Conservation (phyloP, 2,888 invertebrate species). For the Acanthosepion lycidas region DNA sequence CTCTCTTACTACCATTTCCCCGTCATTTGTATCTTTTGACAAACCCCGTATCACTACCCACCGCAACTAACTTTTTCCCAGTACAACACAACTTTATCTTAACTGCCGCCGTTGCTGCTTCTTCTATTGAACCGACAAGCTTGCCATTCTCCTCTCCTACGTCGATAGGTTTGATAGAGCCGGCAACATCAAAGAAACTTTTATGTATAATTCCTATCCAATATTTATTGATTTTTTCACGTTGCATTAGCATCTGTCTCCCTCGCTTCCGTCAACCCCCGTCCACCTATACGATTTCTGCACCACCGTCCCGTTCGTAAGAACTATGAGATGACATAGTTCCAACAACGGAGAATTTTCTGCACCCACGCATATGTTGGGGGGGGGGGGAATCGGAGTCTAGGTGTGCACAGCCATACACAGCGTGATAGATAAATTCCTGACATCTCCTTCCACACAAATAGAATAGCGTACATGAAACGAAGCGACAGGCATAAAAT, state of each 20-base stretch:
- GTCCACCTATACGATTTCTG: neutral
- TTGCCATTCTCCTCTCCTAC: neutral
- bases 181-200: constrained; percentile 6
- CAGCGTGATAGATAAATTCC: neutral
- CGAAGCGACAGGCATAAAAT: neutral
- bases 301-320: neutral
- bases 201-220: constrained; percentile 33
- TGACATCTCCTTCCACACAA: neutral
- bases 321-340: constrained; percentile 33
- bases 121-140: neutral
- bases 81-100: neutral
- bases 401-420: neutral
- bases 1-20: too few relatives aligned
- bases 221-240: constrained; percentile 22
- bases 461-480: neutral
- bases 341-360: neutral
- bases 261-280: neutral
- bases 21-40: neutral
- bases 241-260: constrained; percentile 20
- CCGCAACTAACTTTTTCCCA: neutral
- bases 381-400: neutral
- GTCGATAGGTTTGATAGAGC: constrained; percentile 24
- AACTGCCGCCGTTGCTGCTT: neutral
- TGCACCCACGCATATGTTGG: neutral
- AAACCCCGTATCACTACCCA: neutral